Base-by-base conservation (phyloP, 2,888 invertebrate species). In the Altica lythri region DNA sequence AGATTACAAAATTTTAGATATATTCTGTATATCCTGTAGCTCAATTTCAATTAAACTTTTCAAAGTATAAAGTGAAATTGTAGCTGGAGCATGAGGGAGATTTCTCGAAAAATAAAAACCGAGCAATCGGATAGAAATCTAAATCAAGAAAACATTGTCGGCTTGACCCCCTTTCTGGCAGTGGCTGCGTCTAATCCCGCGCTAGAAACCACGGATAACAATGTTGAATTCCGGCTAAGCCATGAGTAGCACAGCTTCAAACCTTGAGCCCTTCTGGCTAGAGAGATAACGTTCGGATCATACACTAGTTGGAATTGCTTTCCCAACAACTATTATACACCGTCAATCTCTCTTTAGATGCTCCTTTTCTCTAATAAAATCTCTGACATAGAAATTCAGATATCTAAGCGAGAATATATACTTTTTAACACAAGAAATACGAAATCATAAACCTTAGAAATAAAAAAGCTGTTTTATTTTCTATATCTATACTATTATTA, bases 251-350 rank as follows among this genome's bases (percentile, higher is more conserved):
- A 56, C 52, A 18, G 43, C 48, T 48, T 46, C 51, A 49, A 53
- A 55, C 44, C 53, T 52, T 60, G 62, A 63, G 58, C 65, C 61
- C 53, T 55, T 50, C 61, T 62, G 65, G 64, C 60, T 64, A 53
- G 59, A 50, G 53, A 66, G 66, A 66, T 66, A 66, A 66, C 64
- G 60, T 61, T 52, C 53, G 55, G 64, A 65, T 65, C 64, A 64
- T 63, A 62, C 55, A 56, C 52, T 50, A 51, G 45, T 55, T 55
- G 42, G 55, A 60, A 64, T 60, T 66, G 65, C 63, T 64, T 65
- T 63, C 58, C 57, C 60, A 65, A 63, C 64, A 64, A 61, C 63
- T 64, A 62, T 65, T 65, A 65, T 65, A 62, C 55, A 57, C 59
- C 60, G 59, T 58, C 61, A 58, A 57, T 61, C 58, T 57, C 55